Conservation (phyloP, 2,113 vertebrate genomes). For the Silurus meridionalis region DNA sequence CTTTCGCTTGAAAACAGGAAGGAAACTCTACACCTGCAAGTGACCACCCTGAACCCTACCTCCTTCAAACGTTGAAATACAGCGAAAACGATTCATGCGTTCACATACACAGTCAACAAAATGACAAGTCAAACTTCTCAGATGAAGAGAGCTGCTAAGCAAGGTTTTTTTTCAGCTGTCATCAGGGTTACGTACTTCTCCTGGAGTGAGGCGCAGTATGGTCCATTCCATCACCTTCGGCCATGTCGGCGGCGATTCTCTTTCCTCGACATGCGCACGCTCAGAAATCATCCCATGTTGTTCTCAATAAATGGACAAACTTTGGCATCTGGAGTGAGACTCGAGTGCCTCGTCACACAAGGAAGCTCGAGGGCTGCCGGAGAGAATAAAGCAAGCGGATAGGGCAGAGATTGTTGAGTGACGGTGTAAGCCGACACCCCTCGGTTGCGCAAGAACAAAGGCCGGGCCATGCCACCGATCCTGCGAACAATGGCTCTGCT, state of each 20-base stretch:
- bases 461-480: conserved; percentile 23
- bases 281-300: neutral
- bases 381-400: conserved; percentile 37
- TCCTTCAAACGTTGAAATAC: neutral
- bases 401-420: conserved; percentile 48
- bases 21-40: conserved; percentile 2
- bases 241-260: neutral
- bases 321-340: neutral
- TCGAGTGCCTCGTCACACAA: neutral
- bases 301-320: neutral
- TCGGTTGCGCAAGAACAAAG: conserved; percentile 36
- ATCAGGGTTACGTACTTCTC: conserved; percentile 18
- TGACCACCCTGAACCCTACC: neutral
- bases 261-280: neutral
- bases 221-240: neutral
- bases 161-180: conserved; percentile 52
- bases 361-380: conserved; percentile 1
- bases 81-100: neutral
- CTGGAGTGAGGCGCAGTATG: conserved; percentile 7
- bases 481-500: conserved; percentile 38
- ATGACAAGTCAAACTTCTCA: neutral
- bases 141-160: conserved; percentile 37
- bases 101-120: neutral
- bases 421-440: conserved; percentile 41
- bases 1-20: conserved; percentile 3